A percentile compares a stretch with the other conserved stretches of the same genome.
Evolutionary conservation across 2,113 vertebrate species (phyloP).

Genomic region (Oophaga pumilio): DNA sequence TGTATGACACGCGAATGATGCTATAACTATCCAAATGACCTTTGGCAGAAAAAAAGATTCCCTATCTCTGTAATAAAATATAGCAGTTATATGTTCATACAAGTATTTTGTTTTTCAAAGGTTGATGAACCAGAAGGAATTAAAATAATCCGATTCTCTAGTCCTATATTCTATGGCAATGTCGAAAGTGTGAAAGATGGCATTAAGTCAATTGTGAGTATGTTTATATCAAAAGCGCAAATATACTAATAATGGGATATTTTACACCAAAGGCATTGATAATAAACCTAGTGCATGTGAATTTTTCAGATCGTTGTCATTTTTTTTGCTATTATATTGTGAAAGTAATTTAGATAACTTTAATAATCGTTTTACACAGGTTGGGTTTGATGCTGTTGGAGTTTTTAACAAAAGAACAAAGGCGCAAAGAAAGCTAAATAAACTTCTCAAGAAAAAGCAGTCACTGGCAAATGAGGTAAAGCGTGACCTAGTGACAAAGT

Average conservation of each 20-base stretch:
- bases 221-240: not conserved
- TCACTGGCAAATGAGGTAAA: slow-evolving; percentile 79
- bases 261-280: not conserved
- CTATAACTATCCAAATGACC: too few species aligned
- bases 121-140: slow-evolving; percentile 78
- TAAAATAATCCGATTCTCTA: slow-evolving; percentile 84
- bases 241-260: not conserved
- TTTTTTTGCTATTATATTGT: not conserved
- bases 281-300: not conserved
- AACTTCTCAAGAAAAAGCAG: slow-evolving; percentile 81
- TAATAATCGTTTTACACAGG: slow-evolving; percentile 68
- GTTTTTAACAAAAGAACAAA: slow-evolving; percentile 86
- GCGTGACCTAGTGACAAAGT: not conserved
- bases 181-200: slow-evolving; percentile 84
- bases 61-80: too few species aligned
- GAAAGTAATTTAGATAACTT: not conserved
- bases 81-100: too few species aligned
- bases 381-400: slow-evolving; percentile 84
- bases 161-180: slow-evolving; percentile 88
- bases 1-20: too few species aligned
- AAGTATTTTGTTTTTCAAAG: slow-evolving; percentile 63
- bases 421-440: slow-evolving; percentile 81
- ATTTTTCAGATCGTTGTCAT: not conserved
- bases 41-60: too few species aligned
- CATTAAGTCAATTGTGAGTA: slow-evolving; percentile 80